Evolutionary conservation across 2,113 vertebrate species (phyloP).

Genomic region (Micronycteris hirsuta): DNA sequence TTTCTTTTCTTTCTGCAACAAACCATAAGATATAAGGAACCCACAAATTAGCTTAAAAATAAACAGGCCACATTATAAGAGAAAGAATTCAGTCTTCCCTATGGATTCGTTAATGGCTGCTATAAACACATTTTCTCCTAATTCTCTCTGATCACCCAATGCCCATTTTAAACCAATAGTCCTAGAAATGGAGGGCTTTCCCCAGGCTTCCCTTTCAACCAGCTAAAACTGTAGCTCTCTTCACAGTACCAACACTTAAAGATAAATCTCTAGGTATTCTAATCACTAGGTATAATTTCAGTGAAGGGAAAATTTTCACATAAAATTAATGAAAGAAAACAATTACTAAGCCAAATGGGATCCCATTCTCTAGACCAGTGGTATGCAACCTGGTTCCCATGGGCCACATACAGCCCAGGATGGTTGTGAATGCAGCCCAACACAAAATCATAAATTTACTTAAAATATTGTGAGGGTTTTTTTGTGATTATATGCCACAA

Average conservation of each 20-base stretch:
- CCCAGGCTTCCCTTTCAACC: neutral
- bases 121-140: slow-evolving; percentile 50
- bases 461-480: too few relatives aligned
- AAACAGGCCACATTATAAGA: slow-evolving; percentile 38
- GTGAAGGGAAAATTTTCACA: slow-evolving; percentile 14
- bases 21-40: slow-evolving; percentile 53
- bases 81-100: slow-evolving; percentile 58
- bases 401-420: too few relatives aligned
- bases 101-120: slow-evolving; percentile 23
- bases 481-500: too few relatives aligned
- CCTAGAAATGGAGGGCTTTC: neutral
- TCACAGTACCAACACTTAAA: slow-evolving; percentile 12
- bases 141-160: slow-evolving; percentile 44
- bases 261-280: slow-evolving; percentile 17
- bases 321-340: slow-evolving; percentile 56
- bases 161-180: slow-evolving; percentile 54
- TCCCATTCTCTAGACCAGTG: neutral
- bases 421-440: too few relatives aligned
- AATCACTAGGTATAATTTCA: slow-evolving; percentile 42
- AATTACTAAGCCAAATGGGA: slow-evolving; percentile 21
- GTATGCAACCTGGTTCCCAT: too few relatives aligned
- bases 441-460: too few relatives aligned
- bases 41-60: slow-evolving; percentile 60
- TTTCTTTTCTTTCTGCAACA: slow-evolving; percentile 39
- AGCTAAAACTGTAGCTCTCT: slow-evolving; percentile 15